phyloP scores from a whole-genome alignment of 92 coral and sea anemone genomes.

The Porites lobata region DNA sequence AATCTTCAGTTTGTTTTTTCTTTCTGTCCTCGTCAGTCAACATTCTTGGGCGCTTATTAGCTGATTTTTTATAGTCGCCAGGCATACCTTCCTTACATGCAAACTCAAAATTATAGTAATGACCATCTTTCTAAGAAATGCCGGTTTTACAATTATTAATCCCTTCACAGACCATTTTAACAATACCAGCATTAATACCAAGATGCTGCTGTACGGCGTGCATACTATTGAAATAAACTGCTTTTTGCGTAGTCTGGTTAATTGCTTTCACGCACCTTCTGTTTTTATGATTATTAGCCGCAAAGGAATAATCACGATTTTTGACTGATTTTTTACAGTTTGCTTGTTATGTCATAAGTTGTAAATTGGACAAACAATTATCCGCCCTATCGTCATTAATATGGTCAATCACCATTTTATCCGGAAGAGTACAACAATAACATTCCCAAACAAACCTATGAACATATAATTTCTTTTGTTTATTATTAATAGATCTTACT shows the following conservation, averaged over 20 bases:
- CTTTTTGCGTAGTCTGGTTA: too few relatives aligned
- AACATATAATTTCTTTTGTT: too few relatives aligned
- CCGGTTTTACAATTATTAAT: slow-evolving; percentile 26
- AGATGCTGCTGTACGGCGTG: slow-evolving; percentile 40
- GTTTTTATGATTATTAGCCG: too few relatives aligned
- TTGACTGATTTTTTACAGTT: slow-evolving; percentile 35
- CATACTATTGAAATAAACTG: too few relatives aligned
- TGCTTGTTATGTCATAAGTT: slow-evolving; percentile 35
- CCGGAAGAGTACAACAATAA: slow-evolving; percentile 14
- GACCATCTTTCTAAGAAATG: slow-evolving; percentile 4
- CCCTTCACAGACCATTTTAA: slow-evolving; percentile 17
- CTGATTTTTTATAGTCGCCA: too few relatives aligned
- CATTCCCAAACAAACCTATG: slow-evolving; percentile 71
- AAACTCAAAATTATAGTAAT: slow-evolving; percentile 9
- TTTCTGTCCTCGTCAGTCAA: too few relatives aligned
- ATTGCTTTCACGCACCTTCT: too few relatives aligned
- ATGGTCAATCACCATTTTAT: slow-evolving; percentile 43
- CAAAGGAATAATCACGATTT: background rate
- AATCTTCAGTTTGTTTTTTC: too few relatives aligned
- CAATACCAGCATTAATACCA: background rate
- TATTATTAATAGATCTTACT: too few relatives aligned
- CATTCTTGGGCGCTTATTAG: rapidly evolving
- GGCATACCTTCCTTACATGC: background rate
- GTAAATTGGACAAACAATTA: slow-evolving; percentile 47
- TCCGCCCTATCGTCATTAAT: slow-evolving; percentile 29